A percentile compares a stretch with the other conserved stretches of the same genome.
These are phyloP conservation scores for Parnassius smintheus DNA, from an alignment of 2,888 invertebrate genomes.

Conservation along the genomic window DNA sequence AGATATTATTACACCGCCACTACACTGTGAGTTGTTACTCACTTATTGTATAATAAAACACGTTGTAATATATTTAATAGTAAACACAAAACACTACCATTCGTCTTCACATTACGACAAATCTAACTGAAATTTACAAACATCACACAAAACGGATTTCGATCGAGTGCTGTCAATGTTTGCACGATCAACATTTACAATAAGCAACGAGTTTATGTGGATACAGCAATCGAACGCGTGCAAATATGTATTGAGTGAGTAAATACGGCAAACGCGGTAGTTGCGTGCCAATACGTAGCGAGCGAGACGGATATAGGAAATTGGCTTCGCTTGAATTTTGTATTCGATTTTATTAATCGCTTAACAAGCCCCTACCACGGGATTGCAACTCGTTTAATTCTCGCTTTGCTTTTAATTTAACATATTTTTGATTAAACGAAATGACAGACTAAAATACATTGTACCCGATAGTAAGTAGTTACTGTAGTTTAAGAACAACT, in stretches of 20 bases:
- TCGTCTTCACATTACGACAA: not conserved
- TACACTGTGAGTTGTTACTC: no score
- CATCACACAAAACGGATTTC: not conserved
- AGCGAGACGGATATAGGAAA: not conserved
- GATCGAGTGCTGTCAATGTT: slow-evolving; percentile 1
- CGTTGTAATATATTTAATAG: no score
- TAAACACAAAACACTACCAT: no score
- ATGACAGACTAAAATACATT: no score
- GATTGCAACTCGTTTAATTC: not conserved
- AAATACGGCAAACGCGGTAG: not conserved
- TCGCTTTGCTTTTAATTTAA: not conserved
- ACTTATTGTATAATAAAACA: no score
- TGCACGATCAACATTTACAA: slow-evolving; percentile 5
- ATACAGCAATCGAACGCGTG: slow-evolving; percentile 4
- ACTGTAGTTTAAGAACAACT: no score
- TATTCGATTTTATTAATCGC: not conserved
- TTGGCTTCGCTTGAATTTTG: not conserved
- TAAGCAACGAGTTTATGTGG: not conserved
- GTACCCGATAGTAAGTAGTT: no score
- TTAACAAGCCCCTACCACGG: slow-evolving; percentile 3
- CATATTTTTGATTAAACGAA: no score
- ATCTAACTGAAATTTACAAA: not conserved
- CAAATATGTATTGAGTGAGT: slow-evolving; percentile 13
- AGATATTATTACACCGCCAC: no score
- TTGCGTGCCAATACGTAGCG: not conserved